These are phyloP conservation scores for Crotalus viridis DNA, from an alignment of 2,113 vertebrate genomes.

Conservation along the genomic window DNA sequence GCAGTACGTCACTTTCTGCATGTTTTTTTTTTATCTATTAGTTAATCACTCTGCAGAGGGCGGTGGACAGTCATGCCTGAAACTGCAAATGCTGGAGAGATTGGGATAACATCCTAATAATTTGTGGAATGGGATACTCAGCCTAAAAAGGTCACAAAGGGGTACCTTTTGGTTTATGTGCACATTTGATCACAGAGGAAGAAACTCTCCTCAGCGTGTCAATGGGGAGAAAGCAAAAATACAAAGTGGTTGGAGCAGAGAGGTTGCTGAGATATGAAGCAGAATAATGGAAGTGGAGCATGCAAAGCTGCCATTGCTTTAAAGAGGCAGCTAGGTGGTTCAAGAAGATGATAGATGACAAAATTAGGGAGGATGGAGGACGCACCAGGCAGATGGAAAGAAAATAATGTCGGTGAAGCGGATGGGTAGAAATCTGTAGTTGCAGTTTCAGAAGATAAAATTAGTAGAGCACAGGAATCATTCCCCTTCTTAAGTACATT, in stretches of 20 bases:
- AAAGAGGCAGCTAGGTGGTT: background rate
- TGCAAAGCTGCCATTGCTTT: background rate
- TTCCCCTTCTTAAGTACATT: background rate
- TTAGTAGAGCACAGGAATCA: background rate
- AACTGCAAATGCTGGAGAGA: background rate
- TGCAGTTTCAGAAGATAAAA: background rate
- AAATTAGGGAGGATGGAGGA: background rate
- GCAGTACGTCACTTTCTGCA: background rate
- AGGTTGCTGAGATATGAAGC: background rate
- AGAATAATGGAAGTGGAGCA: background rate
- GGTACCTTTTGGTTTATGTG: no score
- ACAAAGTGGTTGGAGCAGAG: background rate
- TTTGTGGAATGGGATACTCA: background rate
- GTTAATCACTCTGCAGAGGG: background rate
- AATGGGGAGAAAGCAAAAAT: background rate
- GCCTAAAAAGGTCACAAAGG: background rate
- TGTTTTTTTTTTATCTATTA: background rate
- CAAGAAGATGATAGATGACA: constrained; percentile 12
- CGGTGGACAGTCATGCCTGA: background rate
- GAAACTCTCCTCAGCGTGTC: background rate
- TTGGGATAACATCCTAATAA: background rate
- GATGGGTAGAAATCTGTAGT: background rate
- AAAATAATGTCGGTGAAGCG: background rate
- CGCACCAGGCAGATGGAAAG: fast-evolving
- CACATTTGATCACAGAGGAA: background rate